phyloP scores from a whole-genome alignment of 2,797 vertebrate species.

The Falco columbarius region DNA sequence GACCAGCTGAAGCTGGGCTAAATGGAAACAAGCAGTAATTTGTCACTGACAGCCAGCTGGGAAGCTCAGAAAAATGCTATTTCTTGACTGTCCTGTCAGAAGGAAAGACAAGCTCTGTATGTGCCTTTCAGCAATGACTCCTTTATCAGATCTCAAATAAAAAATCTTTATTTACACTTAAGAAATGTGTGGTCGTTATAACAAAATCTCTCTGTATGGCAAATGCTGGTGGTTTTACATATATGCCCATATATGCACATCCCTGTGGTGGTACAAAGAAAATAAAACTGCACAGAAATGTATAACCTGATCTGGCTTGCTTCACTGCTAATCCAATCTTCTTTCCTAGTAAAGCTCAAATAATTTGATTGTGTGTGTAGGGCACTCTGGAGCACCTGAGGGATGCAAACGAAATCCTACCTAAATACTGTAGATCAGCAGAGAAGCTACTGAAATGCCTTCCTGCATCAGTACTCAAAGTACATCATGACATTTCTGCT shows the following conservation, averaged over 20 bases:
- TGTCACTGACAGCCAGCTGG: neutral
- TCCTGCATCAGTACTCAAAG: neutral
- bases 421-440: neutral
- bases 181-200: neutral
- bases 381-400: conserved; percentile 1
- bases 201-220: neutral
- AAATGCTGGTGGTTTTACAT: neutral
- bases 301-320: neutral
- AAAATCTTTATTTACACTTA: neutral
- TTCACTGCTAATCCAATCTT: conserved; percentile 34
- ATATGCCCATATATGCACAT: neutral
- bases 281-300: conserved; percentile 12
- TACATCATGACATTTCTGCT: neutral
- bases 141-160: neutral
- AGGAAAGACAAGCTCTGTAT: neutral
- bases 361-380: conserved; percentile 28
- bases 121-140: neutral
- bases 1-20: conserved; percentile 20
- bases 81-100: conserved; percentile 15
- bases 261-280: neutral
- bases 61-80: conserved; percentile 7
- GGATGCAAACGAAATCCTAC: conserved; percentile 13
- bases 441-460: neutral
- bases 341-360: conserved; percentile 5
- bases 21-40: conserved; percentile 15